These are phyloP conservation scores for Epinotia bilunana DNA, from an alignment of 2,888 invertebrate species.

Conservation along the genomic window DNA sequence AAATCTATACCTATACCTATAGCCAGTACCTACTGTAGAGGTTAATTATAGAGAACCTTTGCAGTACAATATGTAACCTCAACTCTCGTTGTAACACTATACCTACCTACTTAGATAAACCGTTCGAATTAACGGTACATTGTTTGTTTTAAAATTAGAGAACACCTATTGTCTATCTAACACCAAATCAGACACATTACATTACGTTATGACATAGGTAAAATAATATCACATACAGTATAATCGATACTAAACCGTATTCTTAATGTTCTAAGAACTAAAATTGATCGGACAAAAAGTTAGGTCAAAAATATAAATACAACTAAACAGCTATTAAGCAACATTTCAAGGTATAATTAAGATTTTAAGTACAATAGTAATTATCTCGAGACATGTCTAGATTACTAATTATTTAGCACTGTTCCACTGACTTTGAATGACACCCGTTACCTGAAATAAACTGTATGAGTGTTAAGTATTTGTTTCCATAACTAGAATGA, in stretches of 20 bases:
- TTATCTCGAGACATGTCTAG: conserved; percentile 14
- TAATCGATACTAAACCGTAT: neutral
- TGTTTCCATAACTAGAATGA: no score
- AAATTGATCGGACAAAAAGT: neutral
- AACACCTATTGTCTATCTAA: neutral
- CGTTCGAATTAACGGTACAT: neutral
- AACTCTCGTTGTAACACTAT: neutral
- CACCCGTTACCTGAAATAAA: neutral
- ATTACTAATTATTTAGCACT: conserved; percentile 27
- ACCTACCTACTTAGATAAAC: neutral
- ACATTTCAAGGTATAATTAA: conserved; percentile 5
- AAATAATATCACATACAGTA: neutral
- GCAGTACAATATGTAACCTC: no score
- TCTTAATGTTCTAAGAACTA: neutral
- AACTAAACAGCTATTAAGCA: conserved; percentile 3
- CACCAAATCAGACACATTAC: neutral
- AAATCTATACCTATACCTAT: no score
- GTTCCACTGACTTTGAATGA: neutral
- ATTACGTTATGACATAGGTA: no score
- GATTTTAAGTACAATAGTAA: neutral
- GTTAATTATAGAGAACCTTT: no score
- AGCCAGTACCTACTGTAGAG: no score
- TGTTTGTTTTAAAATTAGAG: conserved; percentile 3
- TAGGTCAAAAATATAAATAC: conserved; percentile 12
- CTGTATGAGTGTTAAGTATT: no score